A percentile compares a stretch with the other conserved stretches of the same genome.
Evolutionary conservation across 2,888 invertebrate species (phyloP).

Genomic region (Labia minor): DNA sequence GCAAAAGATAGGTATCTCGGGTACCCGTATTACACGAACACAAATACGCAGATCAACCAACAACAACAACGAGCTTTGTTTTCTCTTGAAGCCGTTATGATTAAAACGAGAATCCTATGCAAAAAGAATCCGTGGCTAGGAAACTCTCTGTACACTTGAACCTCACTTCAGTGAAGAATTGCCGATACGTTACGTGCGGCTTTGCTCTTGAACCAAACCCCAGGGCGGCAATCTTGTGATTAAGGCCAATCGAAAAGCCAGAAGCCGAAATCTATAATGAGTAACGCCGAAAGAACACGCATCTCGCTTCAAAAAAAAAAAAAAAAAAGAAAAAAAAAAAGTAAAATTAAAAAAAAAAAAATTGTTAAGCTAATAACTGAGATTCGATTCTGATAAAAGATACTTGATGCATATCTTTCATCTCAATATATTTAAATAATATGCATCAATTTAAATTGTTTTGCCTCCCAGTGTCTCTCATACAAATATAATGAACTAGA

Average conservation of each 20-base stretch:
- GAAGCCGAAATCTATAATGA: slow-evolving; percentile 1
- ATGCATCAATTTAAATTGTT: no score
- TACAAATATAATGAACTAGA: no score
- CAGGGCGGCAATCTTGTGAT: not conserved
- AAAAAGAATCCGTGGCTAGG: no score
- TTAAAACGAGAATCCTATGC: no score
- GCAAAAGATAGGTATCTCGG: not conserved
- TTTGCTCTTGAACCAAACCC: no score
- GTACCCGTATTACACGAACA: not conserved
- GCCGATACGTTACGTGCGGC: no score
- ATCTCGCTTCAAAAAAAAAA: not conserved
- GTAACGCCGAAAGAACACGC: slow-evolving; percentile 13
- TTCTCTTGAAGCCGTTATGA: not conserved
- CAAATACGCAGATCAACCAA: not conserved
- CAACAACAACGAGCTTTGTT: not conserved
- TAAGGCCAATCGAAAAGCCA: not conserved
- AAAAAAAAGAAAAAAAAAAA: not conserved
- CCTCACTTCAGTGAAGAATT: no score
- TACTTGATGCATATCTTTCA: no score
- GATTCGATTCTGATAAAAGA: not conserved
- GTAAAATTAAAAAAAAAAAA: not conserved
- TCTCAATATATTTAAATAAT: no score
- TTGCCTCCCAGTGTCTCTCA: no score
- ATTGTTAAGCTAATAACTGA: not conserved
- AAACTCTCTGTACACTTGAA: no score